Conservation (phyloP, 1,140 invertebrate genomes). For the Lamellibrachia luymesi region DNA sequence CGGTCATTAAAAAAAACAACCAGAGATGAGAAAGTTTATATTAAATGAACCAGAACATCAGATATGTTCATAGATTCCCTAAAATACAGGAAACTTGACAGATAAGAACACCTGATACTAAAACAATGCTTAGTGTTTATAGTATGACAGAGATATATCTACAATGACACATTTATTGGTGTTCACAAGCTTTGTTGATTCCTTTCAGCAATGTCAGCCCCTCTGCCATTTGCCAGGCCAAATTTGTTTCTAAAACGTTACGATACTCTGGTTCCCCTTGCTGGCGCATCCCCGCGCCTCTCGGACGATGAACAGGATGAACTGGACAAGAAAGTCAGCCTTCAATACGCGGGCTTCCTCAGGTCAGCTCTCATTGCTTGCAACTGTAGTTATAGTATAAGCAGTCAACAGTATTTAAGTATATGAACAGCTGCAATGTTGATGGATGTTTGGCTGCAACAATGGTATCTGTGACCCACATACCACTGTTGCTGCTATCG, state of each 20-base stretch:
- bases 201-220: constrained; percentile 3
- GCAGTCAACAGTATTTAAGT: too few relatives aligned
- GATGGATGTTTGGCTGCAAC: too few relatives aligned
- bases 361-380: constrained; percentile 34
- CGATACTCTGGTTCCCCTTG: neutral
- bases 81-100: neutral
- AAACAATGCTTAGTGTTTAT: neutral
- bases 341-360: constrained; percentile 50
- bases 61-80: neutral
- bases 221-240: neutral
- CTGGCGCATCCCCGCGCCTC: neutral
- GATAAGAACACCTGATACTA: neutral
- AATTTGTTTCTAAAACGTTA: constrained; percentile 6
- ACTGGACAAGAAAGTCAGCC: constrained; percentile 31
- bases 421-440: too few relatives aligned
- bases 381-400: too few relatives aligned
- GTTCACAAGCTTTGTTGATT: neutral
- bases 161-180: neutral
- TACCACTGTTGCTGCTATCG: too few relatives aligned
- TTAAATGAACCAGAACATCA: neutral
- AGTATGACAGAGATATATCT: neutral
- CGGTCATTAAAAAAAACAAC: too few relatives aligned
- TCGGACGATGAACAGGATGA: constrained; percentile 30
- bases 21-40: neutral
- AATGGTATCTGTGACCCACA: too few relatives aligned